Conservation (phyloP, 2,113 vertebrate species). For the Pollachius pollachius region DNA sequence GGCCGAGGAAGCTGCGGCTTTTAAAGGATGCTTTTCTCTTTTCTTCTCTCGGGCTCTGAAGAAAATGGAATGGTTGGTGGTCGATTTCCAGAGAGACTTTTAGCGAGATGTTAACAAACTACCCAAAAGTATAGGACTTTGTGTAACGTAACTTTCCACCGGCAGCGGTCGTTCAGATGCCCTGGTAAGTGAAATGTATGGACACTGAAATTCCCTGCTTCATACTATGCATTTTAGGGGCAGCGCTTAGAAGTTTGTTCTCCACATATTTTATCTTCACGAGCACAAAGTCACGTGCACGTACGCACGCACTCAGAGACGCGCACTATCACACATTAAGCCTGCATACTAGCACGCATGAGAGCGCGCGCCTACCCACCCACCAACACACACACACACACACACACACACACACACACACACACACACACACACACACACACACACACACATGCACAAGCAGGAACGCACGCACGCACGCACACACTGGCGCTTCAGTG, state of each 20-base stretch:
- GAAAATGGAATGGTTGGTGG: slow-evolving; percentile 26
- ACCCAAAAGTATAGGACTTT: slow-evolving; percentile 36
- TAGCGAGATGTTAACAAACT: slow-evolving; percentile 40
- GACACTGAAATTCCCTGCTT: background rate
- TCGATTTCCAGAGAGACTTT: slow-evolving; percentile 27
- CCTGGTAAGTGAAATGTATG: slow-evolving; percentile 47
- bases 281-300: background rate
- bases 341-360: background rate
- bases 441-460: slow-evolving; percentile 8
- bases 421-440: background rate
- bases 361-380: too few species aligned
- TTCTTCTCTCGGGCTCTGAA: slow-evolving; percentile 21
- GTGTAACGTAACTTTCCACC: slow-evolving; percentile 58
- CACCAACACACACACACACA: background rate
- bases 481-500: too few species aligned
- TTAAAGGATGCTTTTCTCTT: slow-evolving; percentile 25
- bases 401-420: background rate
- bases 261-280: too few species aligned
- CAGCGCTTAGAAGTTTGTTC: too few species aligned
- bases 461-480: too few species aligned
- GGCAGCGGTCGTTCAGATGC: slow-evolving; percentile 41
- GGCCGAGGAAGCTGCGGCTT: slow-evolving; percentile 26
- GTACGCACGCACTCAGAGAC: background rate
- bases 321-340: background rate
- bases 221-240: too few species aligned